Conservation (phyloP, 2,113 vertebrate species). For the Hylia prasina region DNA sequence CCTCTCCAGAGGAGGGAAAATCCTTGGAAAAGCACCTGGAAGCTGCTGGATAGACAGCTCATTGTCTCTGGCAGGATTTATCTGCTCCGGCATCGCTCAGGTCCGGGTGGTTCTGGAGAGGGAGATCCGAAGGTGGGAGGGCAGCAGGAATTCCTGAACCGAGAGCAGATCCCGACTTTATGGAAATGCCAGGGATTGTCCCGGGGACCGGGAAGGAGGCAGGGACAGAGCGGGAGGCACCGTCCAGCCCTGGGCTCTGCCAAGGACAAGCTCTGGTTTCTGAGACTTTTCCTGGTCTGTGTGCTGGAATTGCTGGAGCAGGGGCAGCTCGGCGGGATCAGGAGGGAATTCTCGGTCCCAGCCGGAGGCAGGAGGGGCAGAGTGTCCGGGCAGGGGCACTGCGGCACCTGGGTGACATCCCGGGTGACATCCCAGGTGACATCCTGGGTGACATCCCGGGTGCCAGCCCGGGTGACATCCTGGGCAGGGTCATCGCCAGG, state of each 20-base stretch:
- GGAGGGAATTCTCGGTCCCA: neutral
- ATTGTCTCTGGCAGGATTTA: accelerated
- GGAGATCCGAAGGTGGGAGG: neutral
- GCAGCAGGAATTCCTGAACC: neutral
- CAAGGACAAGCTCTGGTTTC: neutral
- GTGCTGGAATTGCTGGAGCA: neutral
- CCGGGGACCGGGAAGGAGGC: neutral
- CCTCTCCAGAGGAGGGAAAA: neutral
- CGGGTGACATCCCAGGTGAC: neutral
- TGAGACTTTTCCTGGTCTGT: neutral
- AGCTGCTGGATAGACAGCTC: neutral
- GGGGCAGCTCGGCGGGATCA: neutral
- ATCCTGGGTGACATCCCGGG: neutral
- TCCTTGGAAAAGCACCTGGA: neutral
- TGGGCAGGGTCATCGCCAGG: neutral
- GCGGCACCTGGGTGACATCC: neutral
- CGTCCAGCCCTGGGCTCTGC: neutral
- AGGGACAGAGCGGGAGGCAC: neutral
- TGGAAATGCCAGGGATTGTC: neutral
- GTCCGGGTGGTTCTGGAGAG: no score
- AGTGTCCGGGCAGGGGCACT: neutral
- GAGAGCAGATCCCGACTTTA: neutral
- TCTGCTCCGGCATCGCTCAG: accelerated
- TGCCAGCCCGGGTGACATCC: neutral
- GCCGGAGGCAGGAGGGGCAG: accelerated